Conservation (phyloP, 2,113 vertebrate genomes). For the Herpetotheres cachinnans region DNA sequence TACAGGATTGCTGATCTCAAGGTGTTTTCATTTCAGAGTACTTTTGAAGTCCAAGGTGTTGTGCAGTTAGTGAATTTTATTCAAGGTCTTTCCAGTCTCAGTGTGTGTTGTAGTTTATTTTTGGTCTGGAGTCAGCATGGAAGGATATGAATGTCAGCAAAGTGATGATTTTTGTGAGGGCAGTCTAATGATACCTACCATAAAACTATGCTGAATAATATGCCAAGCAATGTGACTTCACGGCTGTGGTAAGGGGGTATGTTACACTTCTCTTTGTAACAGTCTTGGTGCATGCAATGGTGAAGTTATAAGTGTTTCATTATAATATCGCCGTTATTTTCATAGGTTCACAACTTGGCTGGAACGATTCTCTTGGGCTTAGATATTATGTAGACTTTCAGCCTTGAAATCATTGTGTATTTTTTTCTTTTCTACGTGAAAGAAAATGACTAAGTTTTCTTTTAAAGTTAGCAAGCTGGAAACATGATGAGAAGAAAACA, state of each 20-base stretch:
- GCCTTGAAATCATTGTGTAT: neutral
- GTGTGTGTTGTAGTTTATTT: neutral
- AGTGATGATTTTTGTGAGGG: neutral
- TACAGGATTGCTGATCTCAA: neutral
- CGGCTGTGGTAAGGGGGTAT: neutral
- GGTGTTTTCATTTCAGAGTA: neutral
- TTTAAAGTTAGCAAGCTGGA: constrained; percentile 10
- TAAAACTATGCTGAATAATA: neutral
- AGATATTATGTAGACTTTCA: neutral
- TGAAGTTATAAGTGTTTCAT: neutral
- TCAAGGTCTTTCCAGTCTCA: neutral
- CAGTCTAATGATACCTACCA: neutral
- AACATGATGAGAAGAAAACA: neutral
- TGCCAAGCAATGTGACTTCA: neutral
- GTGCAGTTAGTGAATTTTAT: neutral
- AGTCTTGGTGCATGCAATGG: neutral
- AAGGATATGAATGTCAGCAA: neutral
- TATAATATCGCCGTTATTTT: neutral
- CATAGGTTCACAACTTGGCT: neutral
- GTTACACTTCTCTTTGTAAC: neutral
- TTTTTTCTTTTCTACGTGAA: constrained; percentile 6
- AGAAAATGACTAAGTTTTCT: constrained; percentile 11
- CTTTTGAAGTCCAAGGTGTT: neutral
- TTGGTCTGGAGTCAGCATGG: neutral
- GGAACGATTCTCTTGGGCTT: neutral